Evolutionary conservation across 2,797 vertebrate species (phyloP).

Genomic region (Menidia menidia): DNA sequence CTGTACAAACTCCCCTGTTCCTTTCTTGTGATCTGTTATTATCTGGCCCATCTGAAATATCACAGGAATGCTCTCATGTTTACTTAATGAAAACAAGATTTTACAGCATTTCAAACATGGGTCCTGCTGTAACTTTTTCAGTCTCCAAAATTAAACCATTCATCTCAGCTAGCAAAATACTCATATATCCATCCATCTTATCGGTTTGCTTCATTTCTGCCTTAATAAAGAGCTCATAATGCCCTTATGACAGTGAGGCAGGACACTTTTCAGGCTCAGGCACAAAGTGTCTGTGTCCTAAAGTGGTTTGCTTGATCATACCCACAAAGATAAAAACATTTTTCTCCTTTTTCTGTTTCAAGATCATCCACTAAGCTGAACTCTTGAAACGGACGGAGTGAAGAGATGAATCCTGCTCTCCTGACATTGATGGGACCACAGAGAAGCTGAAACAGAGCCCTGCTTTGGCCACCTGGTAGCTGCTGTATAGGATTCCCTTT

Average conservation of each 20-base stretch:
- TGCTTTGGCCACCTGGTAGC: slow-evolving; percentile 45
- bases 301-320: slow-evolving; percentile 20
- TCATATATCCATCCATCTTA: slow-evolving; percentile 10
- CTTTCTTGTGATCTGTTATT: slow-evolving; percentile 12
- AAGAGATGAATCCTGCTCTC: slow-evolving; percentile 20
- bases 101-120: slow-evolving; percentile 25
- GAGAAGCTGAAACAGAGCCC: slow-evolving; percentile 25
- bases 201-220: slow-evolving; percentile 10
- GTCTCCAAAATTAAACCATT: slow-evolving; percentile 27
- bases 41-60: slow-evolving; percentile 7
- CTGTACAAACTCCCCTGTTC: not conserved
- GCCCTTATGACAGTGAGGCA: slow-evolving; percentile 45
- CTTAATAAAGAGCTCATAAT: slow-evolving; percentile 18
- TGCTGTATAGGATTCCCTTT: slow-evolving; percentile 64
- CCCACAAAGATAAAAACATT: not conserved
- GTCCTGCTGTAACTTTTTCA: slow-evolving; percentile 15
- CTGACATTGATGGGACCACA: slow-evolving; percentile 28
- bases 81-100: slow-evolving; percentile 2
- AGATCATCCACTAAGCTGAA: not conserved
- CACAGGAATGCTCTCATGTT: not conserved
- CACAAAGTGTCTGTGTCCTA: slow-evolving; percentile 45
- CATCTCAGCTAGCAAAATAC: slow-evolving; percentile 12
- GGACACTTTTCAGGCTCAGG: slow-evolving; percentile 47
- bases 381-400: slow-evolving; percentile 5
- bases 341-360: not conserved